Base-by-base conservation (phyloP, 2,888 invertebrate species). In the Hoplodrina blanda region DNA sequence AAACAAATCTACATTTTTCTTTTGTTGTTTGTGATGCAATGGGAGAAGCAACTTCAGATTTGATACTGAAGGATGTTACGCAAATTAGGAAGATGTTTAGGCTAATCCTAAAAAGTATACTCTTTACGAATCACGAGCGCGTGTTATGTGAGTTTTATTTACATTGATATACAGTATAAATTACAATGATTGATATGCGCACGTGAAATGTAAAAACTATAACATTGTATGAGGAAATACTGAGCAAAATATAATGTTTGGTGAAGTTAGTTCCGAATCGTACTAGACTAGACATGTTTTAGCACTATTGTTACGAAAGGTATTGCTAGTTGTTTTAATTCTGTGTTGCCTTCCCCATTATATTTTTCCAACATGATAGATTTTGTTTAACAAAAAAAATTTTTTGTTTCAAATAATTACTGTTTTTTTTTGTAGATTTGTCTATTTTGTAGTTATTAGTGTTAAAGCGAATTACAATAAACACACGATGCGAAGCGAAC, bases 401-500 rank as follows among this genome's bases (percentile, higher is more conserved):
- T 53, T 2, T 2, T 13, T 55, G 1, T 0, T 33, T 19, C 19
- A 50, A n/a, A 25, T 17, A 17, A 8, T 11, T 11, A 0, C 41
- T 41, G 41, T 41, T 41, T 55, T 44, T 44, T 53, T 62, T 54
- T 85, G 87, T 87, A 88, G 86, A 82, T 87, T 85, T 84, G 83
- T 78, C 85, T 82, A 30, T 49, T 69, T 66, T 33, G 66, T 50
- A 19, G 80, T 84, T 79, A 85, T 75, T 73, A 70, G 77, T 85
- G 82, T 88, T 85, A 86, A 69, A 87, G 86, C 83, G 44, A 75
- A 78, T 82, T 82, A 83, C 78, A 80, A 76, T 74, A 82, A 81
- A 87, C 83, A 87, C 88, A 91, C 80, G 86, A 89, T 91, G 91
- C 91, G 86, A 91, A 91, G 91, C 91, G 68, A 62, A 80, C 90